phyloP scores from a whole-genome alignment of 2,113 vertebrate genomes.

The Vulpes lagopus region DNA sequence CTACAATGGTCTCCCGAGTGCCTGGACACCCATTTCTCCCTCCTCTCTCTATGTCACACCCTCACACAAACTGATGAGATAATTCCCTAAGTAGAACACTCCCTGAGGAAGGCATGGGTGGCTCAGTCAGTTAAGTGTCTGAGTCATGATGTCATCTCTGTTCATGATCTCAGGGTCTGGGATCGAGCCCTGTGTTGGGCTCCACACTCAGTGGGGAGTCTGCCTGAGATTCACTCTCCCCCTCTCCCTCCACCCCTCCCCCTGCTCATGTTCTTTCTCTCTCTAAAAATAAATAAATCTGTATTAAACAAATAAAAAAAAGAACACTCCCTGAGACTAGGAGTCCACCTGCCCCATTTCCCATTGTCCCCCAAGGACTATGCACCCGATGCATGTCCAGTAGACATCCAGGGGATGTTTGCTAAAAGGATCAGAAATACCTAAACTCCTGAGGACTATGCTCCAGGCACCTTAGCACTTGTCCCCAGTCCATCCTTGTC shows the following conservation, averaged over 20 bases:
- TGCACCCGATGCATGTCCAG: rapidly evolving
- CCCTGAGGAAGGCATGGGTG: background rate
- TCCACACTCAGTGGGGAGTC: no score
- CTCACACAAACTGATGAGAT: background rate
- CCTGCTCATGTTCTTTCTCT: background rate
- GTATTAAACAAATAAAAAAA: no score
- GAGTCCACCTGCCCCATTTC: rapidly evolving
- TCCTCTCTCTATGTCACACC: background rate
- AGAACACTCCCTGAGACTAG: background rate
- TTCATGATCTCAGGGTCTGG: background rate
- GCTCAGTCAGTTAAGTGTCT: background rate
- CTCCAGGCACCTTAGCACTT: background rate
- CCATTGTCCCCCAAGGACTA: background rate
- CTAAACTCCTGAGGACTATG: background rate
- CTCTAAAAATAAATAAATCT: background rate
- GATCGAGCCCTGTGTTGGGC: background rate
- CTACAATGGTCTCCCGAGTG: background rate
- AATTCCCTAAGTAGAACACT: background rate
- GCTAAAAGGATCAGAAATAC: background rate
- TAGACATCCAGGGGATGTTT: background rate
- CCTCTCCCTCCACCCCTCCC: background rate
- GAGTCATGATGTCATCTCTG: background rate
- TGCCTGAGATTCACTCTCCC: background rate
- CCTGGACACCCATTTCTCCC: background rate
- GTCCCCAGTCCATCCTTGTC: background rate